Evolutionary conservation across 2,888 invertebrate species (phyloP).

Genomic region (Brachyptera putata): DNA sequence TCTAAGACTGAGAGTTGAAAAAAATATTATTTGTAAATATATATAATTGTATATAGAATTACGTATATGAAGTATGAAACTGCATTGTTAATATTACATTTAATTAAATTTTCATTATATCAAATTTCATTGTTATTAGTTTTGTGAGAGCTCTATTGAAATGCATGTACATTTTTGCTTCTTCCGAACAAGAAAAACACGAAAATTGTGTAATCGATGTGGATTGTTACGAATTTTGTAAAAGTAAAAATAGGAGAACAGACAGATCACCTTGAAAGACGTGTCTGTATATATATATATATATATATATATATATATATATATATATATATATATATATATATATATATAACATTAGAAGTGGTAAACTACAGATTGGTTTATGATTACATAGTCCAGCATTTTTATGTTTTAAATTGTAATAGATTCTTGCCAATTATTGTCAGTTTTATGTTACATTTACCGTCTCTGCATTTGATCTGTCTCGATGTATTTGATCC

Average conservation of each 20-base stretch:
- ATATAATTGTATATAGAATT: conserved; percentile 32
- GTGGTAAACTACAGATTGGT: too few relatives aligned
- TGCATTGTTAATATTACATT: conserved; percentile 33
- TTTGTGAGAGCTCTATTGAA: conserved; percentile 16
- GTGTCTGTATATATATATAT: too few relatives aligned
- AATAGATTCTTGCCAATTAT: background rate
- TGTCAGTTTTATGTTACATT: too few relatives aligned
- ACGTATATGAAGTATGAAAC: too few relatives aligned
- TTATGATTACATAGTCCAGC: too few relatives aligned
- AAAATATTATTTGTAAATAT: conserved; percentile 30
- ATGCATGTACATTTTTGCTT: conserved; percentile 20
- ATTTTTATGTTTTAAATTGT: background rate
- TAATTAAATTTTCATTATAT: conserved; percentile 30
- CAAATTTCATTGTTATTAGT: conserved; percentile 21
- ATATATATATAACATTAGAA: too few relatives aligned
- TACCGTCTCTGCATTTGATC: too few relatives aligned
- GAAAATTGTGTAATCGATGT: background rate
- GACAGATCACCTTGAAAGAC: too few relatives aligned
- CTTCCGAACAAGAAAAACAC: conserved; percentile 19
- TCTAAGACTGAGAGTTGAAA: conserved; percentile 32
- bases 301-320: too few relatives aligned
- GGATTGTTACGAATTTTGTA: background rate
- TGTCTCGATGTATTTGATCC: background rate
- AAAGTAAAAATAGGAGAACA: too few relatives aligned
- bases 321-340: too few relatives aligned